Conservation (phyloP, 37 sponge, comb jelly and placozoan genomes). For the Aplysina aerophoba region DNA sequence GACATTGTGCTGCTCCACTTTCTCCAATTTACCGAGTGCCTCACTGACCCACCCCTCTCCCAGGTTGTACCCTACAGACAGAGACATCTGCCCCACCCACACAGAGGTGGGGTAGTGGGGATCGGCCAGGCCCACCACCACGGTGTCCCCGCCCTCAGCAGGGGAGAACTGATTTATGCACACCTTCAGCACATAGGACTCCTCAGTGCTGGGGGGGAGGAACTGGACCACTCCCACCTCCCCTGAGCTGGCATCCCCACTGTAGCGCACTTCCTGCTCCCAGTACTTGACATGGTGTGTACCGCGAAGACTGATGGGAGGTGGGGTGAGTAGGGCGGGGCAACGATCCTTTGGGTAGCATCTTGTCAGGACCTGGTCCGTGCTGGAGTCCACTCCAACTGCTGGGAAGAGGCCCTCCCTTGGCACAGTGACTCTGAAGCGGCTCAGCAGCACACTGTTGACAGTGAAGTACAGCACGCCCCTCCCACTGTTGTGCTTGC, state of each 20-base stretch:
- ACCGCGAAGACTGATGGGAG: slow-evolving; percentile 58
- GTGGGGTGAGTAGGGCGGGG: slow-evolving; percentile 41
- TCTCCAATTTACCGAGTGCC: not conserved
- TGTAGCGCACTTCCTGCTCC: slow-evolving; percentile 57
- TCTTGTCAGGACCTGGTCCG: slow-evolving; percentile 42
- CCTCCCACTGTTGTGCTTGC: slow-evolving; percentile 30
- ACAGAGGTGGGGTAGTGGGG: slow-evolving; percentile 49
- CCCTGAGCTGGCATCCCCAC: slow-evolving; percentile 18
- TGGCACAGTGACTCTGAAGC: slow-evolving; percentile 28
- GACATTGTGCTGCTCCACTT: not conserved
- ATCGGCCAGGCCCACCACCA: slow-evolving; percentile 64
- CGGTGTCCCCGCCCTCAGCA: slow-evolving; percentile 15
- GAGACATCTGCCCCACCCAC: not conserved
- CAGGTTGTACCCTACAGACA: not conserved
- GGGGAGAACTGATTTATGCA: not conserved
- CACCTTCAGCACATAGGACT: slow-evolving; percentile 52
- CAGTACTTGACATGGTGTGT: slow-evolving; percentile 70
- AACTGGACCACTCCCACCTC: slow-evolving; percentile 67
- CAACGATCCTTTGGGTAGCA: slow-evolving; percentile 1
- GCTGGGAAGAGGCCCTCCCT: slow-evolving; percentile 50
- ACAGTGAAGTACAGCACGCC: slow-evolving; percentile 72
- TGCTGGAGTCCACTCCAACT: slow-evolving; percentile 20
- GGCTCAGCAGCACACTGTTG: slow-evolving; percentile 62
- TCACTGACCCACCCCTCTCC: not conserved
- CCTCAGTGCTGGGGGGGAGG: slow-evolving; percentile 27